Conservation (phyloP, 2,797 vertebrate genomes). For the Poecilia gillii region DNA sequence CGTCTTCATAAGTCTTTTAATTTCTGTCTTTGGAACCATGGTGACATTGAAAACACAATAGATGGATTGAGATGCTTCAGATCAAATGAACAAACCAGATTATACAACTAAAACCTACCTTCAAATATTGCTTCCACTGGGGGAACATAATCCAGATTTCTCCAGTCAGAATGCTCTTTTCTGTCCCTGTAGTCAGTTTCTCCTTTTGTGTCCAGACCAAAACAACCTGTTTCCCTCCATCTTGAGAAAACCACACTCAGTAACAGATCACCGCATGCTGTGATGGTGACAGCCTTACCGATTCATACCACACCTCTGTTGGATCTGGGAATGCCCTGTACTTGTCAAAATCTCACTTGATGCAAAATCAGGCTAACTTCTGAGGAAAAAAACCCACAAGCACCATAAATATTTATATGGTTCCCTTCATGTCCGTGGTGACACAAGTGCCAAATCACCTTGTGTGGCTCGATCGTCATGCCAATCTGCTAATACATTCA, state of each 20-base stretch:
- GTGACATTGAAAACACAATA: not conserved
- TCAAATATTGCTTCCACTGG: no score
- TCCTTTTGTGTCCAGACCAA: not conserved
- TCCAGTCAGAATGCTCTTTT: not conserved
- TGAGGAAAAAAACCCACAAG: conserved; percentile 1
- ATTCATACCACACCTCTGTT: conserved; percentile 54
- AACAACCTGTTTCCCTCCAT: not conserved
- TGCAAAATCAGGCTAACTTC: conserved; percentile 27
- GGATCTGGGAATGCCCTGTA: conserved; percentile 59
- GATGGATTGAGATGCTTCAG: not conserved
- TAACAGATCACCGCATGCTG: conserved; percentile 34
- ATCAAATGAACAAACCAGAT: not conserved
- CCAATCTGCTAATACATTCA: not conserved
- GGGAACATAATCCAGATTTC: not conserved
- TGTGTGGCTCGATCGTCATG: no score
- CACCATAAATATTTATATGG: not conserved
- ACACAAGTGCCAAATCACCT: no score
- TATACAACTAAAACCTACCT: not conserved
- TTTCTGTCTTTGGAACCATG: not conserved
- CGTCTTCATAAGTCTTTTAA: not conserved
- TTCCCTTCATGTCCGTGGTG: not conserved
- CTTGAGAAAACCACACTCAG: conserved; percentile 14
- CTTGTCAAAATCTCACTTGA: conserved; percentile 62
- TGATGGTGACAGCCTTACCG: conserved; percentile 31
- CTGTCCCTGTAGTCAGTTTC: not conserved